Evolutionary conservation across 1,140 invertebrate genomes (phyloP).

Genomic region (Papilio dardanus): DNA sequence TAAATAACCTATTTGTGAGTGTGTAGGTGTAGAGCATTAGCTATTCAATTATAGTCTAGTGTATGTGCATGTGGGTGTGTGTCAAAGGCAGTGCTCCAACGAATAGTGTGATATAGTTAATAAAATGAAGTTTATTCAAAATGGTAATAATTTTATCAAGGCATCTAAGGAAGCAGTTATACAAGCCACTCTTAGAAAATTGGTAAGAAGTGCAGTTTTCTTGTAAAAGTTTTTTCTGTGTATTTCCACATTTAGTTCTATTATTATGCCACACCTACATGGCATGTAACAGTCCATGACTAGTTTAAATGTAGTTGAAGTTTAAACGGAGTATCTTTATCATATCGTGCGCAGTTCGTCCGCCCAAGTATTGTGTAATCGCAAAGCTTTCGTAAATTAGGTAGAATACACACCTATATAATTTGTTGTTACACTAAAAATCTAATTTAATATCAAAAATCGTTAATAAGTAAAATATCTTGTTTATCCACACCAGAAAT

Average conservation of each 20-base stretch:
- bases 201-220: background rate
- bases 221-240: background rate
- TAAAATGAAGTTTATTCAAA: slow-evolving; percentile 4
- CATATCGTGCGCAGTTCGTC: background rate
- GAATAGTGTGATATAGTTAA: background rate
- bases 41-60: slow-evolving; percentile 5
- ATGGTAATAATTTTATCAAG: background rate
- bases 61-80: background rate
- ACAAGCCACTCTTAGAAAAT: background rate
- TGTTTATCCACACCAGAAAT: background rate
- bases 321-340: background rate
- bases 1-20: slow-evolving; percentile 16
- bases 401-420: background rate
- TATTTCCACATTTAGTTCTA: background rate
- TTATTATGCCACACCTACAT: background rate
- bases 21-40: slow-evolving; percentile 12
- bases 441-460: background rate
- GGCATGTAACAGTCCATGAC: too few species aligned
- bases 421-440: background rate
- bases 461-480: background rate
- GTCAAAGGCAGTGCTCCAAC: background rate
- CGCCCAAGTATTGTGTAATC: background rate
- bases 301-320: background rate
- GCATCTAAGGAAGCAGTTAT: background rate
- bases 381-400: background rate